Conservation (phyloP, 2,888 invertebrate species). For the Synanthedon formicaeformis region DNA sequence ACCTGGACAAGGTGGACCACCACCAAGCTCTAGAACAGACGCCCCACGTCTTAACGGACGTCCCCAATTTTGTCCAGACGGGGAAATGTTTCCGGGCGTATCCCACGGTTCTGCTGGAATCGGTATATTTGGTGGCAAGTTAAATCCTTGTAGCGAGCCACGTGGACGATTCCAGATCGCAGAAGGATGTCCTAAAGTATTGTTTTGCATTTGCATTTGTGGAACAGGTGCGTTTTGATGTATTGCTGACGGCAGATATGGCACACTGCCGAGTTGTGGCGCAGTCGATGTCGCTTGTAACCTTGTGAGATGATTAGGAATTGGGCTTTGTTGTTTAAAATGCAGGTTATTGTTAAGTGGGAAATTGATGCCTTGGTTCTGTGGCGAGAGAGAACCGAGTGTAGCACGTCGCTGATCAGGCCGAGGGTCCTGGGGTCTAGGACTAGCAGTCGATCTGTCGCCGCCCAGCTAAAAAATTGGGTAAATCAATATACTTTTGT, state of each 20-base stretch:
- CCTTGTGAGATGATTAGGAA: slow-evolving; percentile 29
- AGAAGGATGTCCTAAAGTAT: slow-evolving; percentile 34
- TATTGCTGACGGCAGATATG: slow-evolving; percentile 38
- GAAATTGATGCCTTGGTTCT: slow-evolving; percentile 11
- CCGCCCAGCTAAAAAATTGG: slow-evolving; percentile 26
- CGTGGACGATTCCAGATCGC: slow-evolving; percentile 43
- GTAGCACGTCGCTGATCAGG: slow-evolving; percentile 39
- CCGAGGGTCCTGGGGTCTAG: slow-evolving; percentile 27
- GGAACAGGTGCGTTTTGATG: slow-evolving; percentile 23
- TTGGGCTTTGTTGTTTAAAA: slow-evolving; percentile 10
- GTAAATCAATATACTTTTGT: not conserved
- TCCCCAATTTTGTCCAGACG: slow-evolving; percentile 31
- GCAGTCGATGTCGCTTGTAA: slow-evolving; percentile 15
- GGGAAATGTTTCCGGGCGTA: slow-evolving; percentile 21
- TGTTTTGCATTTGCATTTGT: slow-evolving; percentile 25
- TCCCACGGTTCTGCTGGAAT: slow-evolving; percentile 40
- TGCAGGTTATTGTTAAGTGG: slow-evolving; percentile 16
- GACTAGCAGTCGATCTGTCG: slow-evolving; percentile 49
- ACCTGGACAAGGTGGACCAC: slow-evolving; percentile 20
- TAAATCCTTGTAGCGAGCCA: slow-evolving; percentile 39
- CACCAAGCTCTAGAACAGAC: slow-evolving; percentile 51
- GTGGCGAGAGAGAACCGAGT: slow-evolving; percentile 19
- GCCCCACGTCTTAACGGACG: slow-evolving; percentile 52
- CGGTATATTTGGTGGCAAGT: slow-evolving; percentile 33
- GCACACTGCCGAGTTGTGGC: slow-evolving; percentile 47